phyloP scores from a whole-genome alignment of 2,113 vertebrate genomes.

The Microtus montanus region DNA sequence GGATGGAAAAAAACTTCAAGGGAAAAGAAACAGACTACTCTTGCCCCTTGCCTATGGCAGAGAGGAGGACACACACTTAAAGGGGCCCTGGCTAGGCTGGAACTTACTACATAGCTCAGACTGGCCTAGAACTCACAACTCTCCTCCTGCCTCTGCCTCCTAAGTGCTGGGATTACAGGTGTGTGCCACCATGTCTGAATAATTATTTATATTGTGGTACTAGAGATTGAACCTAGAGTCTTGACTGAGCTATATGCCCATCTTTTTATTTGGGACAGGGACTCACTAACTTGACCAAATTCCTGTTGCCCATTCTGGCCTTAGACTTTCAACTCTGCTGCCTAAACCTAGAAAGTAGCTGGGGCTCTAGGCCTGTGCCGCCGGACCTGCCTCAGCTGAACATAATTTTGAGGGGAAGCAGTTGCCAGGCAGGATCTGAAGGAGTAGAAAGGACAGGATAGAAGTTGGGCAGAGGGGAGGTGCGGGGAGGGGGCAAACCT shows the following conservation, averaged over 20 bases:
- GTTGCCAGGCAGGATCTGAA: constrained; percentile 21
- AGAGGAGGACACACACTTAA: background rate
- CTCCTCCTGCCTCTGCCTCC: background rate
- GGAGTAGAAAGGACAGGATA: background rate
- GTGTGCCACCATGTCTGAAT: background rate
- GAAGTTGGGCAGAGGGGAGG: background rate
- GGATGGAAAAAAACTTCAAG: background rate
- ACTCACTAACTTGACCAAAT: background rate
- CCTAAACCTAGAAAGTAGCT: background rate
- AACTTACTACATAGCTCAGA: background rate
- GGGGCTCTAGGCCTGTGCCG: background rate
- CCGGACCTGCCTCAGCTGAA: background rate
- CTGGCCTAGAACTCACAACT: background rate
- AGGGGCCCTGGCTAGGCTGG: background rate
- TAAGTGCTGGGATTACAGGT: background rate
- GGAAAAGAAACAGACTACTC: background rate
- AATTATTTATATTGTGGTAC: background rate
- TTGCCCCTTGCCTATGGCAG: background rate
- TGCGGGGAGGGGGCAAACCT: too few species aligned
- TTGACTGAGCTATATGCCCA: background rate
- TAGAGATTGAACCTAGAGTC: background rate
- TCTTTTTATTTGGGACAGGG: background rate
- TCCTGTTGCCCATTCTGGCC: background rate
- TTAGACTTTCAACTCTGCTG: background rate
- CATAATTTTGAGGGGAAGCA: constrained; percentile 15